Base-by-base conservation (phyloP, 1,140 invertebrate species). In the Tetragonula clypearis region DNA sequence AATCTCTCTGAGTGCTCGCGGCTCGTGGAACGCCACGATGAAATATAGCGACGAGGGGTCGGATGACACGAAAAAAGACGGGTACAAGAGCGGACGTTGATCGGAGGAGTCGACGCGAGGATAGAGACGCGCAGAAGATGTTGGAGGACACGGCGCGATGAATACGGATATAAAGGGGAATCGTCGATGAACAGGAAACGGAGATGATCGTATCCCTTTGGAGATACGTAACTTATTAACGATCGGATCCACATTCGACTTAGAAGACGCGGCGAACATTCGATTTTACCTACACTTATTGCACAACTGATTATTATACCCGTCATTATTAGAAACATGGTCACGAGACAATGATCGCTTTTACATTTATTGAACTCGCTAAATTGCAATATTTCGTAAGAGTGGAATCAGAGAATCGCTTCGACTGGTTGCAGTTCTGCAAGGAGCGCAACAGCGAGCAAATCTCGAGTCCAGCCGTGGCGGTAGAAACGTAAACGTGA, bases 21-120 rank as follows among this genome's bases (percentile, higher is more conserved):
- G 69, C 12, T 56, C 80, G 60, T 1, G 49, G 23, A 76, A 66
- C 81, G 26, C n/a, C 26, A 17, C 11, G 30, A 58, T 77, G 73
- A 77, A 68, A 77, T 82, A 76, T 26, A 12, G 60, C 80, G 72
- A 30, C 53, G 73, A 4, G 26, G 15, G 73, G 9, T 58, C 19
- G 72, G 73, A 82, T 68, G 80, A 76, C 62, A 65, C 72, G 73
- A 76, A 82, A 76, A 49, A 82, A 26, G 62, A 76, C 60, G 26
- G 73, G 30, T 76, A 82, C 80, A 76, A 76, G 80, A 74, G 23
- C 60, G 49, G 35, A 14, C 21, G 26, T 19, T 35, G 30, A 58
- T 75, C 74, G 21, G 26, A 58, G 68, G 35, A 49, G 14, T 15
- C 17, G 21, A 35, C 1, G 17, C 17, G 76, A 23, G 15, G 4